These are phyloP conservation scores for Thalassophryne amazonica DNA, from an alignment of 2,797 vertebrate genomes.

Conservation along the genomic window DNA sequence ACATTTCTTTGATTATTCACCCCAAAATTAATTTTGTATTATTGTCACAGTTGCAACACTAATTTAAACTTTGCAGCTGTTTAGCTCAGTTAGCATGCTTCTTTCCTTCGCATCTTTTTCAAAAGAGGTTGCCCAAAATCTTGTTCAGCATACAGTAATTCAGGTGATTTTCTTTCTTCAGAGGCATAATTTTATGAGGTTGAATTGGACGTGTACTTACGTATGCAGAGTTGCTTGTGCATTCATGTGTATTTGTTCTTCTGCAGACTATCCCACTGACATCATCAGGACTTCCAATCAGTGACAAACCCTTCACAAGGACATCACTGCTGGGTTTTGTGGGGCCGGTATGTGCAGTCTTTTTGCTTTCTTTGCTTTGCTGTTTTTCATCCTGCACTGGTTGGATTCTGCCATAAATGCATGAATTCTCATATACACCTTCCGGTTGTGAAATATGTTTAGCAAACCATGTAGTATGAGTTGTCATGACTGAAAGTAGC, in stretches of 20 bases:
- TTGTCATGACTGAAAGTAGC: not conserved
- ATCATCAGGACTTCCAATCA: slow-evolving; percentile 79
- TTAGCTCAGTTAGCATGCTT: no score
- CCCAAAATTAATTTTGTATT: not conserved
- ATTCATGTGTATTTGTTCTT: slow-evolving; percentile 7
- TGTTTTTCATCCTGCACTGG: not conserved
- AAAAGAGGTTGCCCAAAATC: no score
- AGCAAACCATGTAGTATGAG: not conserved
- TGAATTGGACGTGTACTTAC: no score
- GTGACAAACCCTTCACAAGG: slow-evolving; percentile 86
- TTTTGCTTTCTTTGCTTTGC: not conserved
- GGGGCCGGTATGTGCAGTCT: slow-evolving; percentile 83
- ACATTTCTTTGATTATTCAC: not conserved
- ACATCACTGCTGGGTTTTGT: slow-evolving; percentile 94
- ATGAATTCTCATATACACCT: not conserved
- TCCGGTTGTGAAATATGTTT: not conserved
- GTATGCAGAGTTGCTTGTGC: not conserved
- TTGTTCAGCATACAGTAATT: no score
- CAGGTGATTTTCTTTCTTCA: not conserved
- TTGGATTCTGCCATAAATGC: not conserved
- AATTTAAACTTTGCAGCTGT: no score
- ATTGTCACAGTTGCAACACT: no score
- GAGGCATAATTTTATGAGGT: no score
- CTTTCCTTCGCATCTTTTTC: no score
- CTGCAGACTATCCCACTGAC: slow-evolving; percentile 79